These are phyloP conservation scores for Drosophila punjabiensis DNA, from an alignment of 1,140 invertebrate species.

Conservation along the genomic window DNA sequence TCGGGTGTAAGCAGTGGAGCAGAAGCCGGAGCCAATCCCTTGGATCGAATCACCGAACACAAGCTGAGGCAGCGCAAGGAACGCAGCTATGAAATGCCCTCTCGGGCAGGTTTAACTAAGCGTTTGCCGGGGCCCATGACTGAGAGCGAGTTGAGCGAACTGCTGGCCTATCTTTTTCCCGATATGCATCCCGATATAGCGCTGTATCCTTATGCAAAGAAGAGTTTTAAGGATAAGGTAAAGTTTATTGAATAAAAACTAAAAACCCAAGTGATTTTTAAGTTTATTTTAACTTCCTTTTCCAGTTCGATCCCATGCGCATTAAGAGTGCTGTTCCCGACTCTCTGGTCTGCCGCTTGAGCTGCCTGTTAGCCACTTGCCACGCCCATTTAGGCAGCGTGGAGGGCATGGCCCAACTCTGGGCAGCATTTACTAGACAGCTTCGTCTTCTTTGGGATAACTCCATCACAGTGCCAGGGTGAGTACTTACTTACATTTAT, in stretches of 20 bases:
- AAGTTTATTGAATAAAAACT: neutral
- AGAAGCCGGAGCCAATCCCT: slow-evolving; percentile 54
- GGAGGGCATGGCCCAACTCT: slow-evolving; percentile 93
- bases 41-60: slow-evolving; percentile 68
- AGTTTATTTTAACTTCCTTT: neutral
- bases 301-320: slow-evolving; percentile 76
- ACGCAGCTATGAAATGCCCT: slow-evolving; percentile 53
- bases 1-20: slow-evolving; percentile 64
- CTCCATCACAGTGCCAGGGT: slow-evolving; percentile 93
- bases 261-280: neutral
- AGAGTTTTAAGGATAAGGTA: slow-evolving; percentile 74
- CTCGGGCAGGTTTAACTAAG: slow-evolving; percentile 57
- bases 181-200: slow-evolving; percentile 91
- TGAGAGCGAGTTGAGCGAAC: slow-evolving; percentile 90
- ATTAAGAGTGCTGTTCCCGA: slow-evolving; percentile 86
- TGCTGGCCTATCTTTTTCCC: slow-evolving; percentile 95
- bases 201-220: slow-evolving; percentile 79
- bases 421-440: slow-evolving; percentile 96
- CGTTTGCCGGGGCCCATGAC: slow-evolving; percentile 89
- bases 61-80: slow-evolving; percentile 37
- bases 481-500: slow-evolving; percentile 86
- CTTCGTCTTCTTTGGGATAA: slow-evolving; percentile 96
- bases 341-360: slow-evolving; percentile 93
- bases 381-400: slow-evolving; percentile 92
- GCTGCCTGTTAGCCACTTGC: slow-evolving; percentile 93